Evolutionary conservation across 2,113 vertebrate species (phyloP).

Genomic region (Gnathochromis pfefferi): DNA sequence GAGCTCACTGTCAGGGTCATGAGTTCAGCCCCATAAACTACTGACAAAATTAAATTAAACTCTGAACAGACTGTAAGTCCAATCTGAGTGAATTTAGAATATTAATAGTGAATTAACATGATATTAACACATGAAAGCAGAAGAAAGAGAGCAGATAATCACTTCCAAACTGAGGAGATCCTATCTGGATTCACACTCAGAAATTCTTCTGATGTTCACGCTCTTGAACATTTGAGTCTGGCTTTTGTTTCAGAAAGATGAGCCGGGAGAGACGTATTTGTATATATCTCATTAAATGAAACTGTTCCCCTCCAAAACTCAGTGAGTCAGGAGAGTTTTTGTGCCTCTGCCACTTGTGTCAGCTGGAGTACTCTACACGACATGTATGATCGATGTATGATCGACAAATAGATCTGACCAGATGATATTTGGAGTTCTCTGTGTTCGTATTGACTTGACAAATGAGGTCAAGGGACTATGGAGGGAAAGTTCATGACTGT

Average conservation of each 20-base stretch:
- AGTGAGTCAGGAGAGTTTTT: background rate
- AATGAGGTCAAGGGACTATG: background rate
- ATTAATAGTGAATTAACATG: constrained; percentile 49
- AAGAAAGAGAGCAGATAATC: constrained; percentile 4
- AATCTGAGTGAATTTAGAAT: constrained; percentile 34
- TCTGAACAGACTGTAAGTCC: constrained; percentile 3
- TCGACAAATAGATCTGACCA: background rate
- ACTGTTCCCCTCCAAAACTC: background rate
- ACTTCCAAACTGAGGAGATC: background rate
- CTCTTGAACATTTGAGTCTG: background rate
- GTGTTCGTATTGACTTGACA: background rate
- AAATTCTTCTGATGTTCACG: constrained; percentile 14
- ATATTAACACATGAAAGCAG: constrained; percentile 52
- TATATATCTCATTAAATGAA: background rate
- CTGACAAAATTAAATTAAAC: constrained; percentile 40
- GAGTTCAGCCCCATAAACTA: constrained; percentile 14
- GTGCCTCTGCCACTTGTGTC: background rate
- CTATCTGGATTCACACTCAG: constrained; percentile 1
- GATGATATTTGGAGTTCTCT: background rate
- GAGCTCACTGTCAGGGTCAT: constrained; percentile 6
- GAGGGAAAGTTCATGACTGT: background rate
- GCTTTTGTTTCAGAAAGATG: background rate
- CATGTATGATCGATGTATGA: background rate
- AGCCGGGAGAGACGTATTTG: background rate
- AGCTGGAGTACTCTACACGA: background rate